A percentile compares a stretch with the other conserved stretches of the same genome.
phyloP scores from a whole-genome alignment of 1,140 invertebrate species.

The Tyrophagus putrescentiae region DNA sequence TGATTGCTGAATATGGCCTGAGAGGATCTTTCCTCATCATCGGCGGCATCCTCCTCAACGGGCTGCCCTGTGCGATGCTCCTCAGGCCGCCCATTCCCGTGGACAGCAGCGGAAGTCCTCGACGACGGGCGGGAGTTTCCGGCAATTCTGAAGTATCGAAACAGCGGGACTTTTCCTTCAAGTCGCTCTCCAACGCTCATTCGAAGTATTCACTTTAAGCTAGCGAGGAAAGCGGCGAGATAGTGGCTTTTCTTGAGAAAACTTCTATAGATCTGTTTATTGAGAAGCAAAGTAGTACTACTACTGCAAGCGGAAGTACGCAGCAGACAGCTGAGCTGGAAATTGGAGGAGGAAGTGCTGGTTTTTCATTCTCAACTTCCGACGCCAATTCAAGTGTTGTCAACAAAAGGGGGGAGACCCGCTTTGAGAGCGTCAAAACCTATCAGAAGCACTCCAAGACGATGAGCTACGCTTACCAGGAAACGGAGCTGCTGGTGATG shows the following conservation, averaged over 20 bases:
- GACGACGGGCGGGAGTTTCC: neutral
- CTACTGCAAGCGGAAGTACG: neutral
- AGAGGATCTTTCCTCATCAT: conserved; percentile 46
- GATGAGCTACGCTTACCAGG: neutral
- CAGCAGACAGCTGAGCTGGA: too few species aligned
- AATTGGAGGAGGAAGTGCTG: neutral
- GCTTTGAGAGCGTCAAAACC: neutral
- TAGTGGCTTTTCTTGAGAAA: neutral
- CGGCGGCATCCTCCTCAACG: conserved; percentile 62
- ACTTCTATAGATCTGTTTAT: neutral
- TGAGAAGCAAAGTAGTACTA: neutral
- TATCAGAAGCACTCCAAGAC: neutral
- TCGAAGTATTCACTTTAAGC: neutral
- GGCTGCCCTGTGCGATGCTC: conserved; percentile 58
- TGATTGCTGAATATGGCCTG: conserved; percentile 24
- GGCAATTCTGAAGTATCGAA: neutral
- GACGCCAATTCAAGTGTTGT: too few species aligned
- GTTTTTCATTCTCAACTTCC: too few species aligned
- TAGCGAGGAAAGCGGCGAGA: neutral
- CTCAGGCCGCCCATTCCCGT: conserved; percentile 43
- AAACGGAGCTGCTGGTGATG: conserved; percentile 7
- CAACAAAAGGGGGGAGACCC: neutral
- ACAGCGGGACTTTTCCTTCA: neutral
- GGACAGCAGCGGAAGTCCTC: neutral
- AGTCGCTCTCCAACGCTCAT: neutral